These are phyloP conservation scores for Scytalopus superciliaris DNA, from an alignment of 2,113 vertebrate genomes.

Conservation along the genomic window DNA sequence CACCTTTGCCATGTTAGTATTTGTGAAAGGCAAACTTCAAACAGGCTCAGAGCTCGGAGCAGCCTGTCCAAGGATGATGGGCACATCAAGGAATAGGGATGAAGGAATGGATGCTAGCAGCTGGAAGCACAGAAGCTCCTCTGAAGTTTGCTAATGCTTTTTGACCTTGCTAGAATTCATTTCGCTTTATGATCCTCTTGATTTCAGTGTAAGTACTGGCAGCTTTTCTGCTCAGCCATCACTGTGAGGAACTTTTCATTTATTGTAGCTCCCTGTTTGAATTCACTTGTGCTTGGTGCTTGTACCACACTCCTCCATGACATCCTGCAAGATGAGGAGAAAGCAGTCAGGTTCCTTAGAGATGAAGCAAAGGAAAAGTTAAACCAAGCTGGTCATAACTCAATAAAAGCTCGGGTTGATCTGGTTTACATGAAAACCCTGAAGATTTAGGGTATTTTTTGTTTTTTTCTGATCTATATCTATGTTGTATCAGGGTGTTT, in stretches of 20 bases:
- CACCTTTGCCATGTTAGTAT: background rate
- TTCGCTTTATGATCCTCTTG: background rate
- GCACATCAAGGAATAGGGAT: background rate
- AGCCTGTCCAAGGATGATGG: background rate
- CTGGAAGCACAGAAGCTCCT: background rate
- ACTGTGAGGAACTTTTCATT: background rate
- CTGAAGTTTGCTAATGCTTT: background rate
- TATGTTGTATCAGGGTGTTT: background rate
- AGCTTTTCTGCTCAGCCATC: background rate
- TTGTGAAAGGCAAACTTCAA: background rate
- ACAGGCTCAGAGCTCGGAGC: background rate
- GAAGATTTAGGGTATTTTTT: background rate
- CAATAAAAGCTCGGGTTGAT: background rate
- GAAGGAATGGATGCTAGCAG: background rate
- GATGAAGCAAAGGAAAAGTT: background rate
- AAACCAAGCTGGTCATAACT: background rate
- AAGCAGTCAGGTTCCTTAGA: background rate
- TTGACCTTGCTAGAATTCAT: conserved; percentile 17
- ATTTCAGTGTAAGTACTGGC: background rate
- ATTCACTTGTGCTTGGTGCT: background rate
- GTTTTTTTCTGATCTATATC: background rate
- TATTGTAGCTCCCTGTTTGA: background rate
- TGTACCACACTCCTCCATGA: background rate
- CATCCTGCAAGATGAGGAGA: background rate
- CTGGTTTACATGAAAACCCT: background rate